phyloP scores from a whole-genome alignment of 1,140 invertebrate species.

The Acyrthosiphon pisum region DNA sequence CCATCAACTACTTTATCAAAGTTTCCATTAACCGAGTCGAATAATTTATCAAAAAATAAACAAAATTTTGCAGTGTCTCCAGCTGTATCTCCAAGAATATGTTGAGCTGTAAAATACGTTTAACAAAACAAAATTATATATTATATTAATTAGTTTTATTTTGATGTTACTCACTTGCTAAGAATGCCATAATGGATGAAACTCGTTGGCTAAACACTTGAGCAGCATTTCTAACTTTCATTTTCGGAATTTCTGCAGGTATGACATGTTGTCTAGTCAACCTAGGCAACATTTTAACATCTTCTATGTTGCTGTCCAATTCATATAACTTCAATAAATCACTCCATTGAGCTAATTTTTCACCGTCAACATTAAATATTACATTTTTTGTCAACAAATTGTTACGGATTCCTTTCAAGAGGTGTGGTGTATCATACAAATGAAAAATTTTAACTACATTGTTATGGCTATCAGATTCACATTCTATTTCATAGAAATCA shows the following conservation, averaged over 20 bases:
- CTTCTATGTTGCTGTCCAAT: not conserved
- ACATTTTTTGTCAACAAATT: not conserved
- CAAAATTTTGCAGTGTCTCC: not conserved
- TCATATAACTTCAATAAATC: not conserved
- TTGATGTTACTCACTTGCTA: not conserved
- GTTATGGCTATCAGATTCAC: not conserved
- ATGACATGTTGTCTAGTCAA: not conserved
- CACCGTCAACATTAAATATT: not conserved
- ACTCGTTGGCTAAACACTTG: not conserved
- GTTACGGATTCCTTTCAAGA: not conserved
- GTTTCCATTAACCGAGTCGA: not conserved
- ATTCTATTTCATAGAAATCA: slow-evolving; percentile 10
- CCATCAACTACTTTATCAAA: not conserved
- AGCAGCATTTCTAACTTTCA: slow-evolving; percentile 11
- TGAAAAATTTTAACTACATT: not conserved
- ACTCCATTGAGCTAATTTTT: not conserved
- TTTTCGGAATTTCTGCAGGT: not conserved
- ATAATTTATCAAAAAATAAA: not conserved
- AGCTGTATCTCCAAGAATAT: not conserved
- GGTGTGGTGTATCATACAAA: not conserved
- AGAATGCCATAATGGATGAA: not conserved
- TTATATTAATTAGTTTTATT: not conserved
- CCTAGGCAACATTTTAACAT: not conserved
- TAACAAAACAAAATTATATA: not conserved
- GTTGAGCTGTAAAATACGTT: not conserved